Evolutionary conservation across 2,888 invertebrate genomes (phyloP).

Genomic region (Dorcus hopei): DNA sequence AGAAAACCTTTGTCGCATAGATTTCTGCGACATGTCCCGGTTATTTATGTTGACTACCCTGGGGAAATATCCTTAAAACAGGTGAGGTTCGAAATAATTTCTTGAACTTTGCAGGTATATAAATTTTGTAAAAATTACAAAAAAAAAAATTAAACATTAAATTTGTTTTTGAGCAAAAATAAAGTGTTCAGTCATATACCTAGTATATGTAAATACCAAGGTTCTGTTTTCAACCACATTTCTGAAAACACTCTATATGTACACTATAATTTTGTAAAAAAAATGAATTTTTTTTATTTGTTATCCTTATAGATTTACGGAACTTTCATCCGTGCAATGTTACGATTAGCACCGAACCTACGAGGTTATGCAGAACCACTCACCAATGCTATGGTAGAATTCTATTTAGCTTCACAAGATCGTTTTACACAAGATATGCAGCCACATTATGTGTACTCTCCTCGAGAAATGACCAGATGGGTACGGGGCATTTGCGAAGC

Average conservation of each 20-base stretch:
- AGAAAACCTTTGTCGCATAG: conserved; percentile 86
- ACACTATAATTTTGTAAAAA: no score
- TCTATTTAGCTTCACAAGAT: conserved; percentile 95
- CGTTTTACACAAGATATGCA: conserved; percentile 99
- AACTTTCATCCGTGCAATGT: conserved; percentile 97
- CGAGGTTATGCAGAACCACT: conserved; percentile 93
- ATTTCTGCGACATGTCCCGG: conserved; percentile 91
- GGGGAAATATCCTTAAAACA: conserved; percentile 96
- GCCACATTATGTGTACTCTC: conserved; percentile 99
- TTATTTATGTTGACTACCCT: conserved; percentile 99
- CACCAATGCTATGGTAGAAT: conserved; percentile 98
- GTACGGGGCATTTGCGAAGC: conserved; percentile 99
- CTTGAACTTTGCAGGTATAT: neutral
- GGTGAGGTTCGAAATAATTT: conserved; percentile 41
- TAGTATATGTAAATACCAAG: no score
- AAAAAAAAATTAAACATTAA: no score
- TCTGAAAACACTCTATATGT: no score
- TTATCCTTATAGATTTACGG: conserved; percentile 77
- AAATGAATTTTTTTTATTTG: neutral
- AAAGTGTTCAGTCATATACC: no score
- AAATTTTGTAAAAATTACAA: no score
- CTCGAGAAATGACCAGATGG: conserved; percentile 99
- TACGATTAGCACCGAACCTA: conserved; percentile 87
- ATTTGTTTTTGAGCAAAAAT: no score
- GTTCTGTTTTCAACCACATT: no score